Base-by-base conservation (phyloP, 2,888 invertebrate species). In the Caenorhabditis sinica region DNA sequence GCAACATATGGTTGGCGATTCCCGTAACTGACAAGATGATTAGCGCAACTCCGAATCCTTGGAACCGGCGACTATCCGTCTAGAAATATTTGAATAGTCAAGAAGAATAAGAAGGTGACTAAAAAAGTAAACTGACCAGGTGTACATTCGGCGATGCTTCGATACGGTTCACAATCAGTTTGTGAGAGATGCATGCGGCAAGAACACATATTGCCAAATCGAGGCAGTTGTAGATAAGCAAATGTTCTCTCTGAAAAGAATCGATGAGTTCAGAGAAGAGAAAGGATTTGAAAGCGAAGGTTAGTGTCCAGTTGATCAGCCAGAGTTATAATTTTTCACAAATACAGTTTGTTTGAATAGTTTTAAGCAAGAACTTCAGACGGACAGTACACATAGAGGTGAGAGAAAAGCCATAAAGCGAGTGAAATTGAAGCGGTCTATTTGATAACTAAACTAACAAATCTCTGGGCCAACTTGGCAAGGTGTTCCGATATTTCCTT, bases 371-470 rank as follows among this genome's bases (percentile, higher is more conserved):
- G 15, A 36, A 43, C 25, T 45, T 65, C 25, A 30, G 28, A 45
- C 43, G 20, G 65, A 74, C 74, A 65, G 61, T n/a, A 74, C 74
- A 74, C 8, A 5, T n/a, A 43, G n/a, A n/a, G n/a, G 49, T 30
- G 58, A 56, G 25, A 49, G 51, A 53, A 45, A 25, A 25, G 68
- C 63, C 25, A 53, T 20, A 13, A 58, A 65, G 71, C 61, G 53
- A 43, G 56, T 28, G 65, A 36, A n/a, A 69, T 79, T 79, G 71
- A 1, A 63, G 63, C 25, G 49, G 15, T 25, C 25, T 11, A 40
- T n/a, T n/a, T n/a, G n/a, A n/a, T n/a, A n/a, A n/a, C n/a, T n/a
- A 72, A 69, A 79, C 79, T 79, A 79, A 79, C 79, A 79, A 79
- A 79, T 79, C 15, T 71, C 40, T 61, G 23, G 11, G 79, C 79